Percentiles rank a stretch among this genome's conserved stretches.
These are phyloP conservation scores for Strigamia crassipes DNA, from an alignment of 2,888 invertebrate species.

Conservation along the genomic window DNA sequence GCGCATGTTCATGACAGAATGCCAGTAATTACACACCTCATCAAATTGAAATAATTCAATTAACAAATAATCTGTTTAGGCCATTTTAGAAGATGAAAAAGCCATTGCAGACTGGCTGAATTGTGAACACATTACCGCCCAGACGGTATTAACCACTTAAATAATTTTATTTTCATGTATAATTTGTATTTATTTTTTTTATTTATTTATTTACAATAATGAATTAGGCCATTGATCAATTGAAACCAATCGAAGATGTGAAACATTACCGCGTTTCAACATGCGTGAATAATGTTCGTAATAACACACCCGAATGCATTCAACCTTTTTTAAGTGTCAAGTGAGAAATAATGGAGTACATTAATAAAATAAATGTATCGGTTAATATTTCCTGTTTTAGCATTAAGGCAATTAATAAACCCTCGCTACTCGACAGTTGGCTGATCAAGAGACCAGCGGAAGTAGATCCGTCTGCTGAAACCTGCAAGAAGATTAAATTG, in stretches of 20 bases:
- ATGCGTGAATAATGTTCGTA: slow-evolving; percentile 37
- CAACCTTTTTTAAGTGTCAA: slow-evolving; percentile 29
- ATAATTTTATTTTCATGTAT: neutral
- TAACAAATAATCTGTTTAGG: slow-evolving; percentile 54
- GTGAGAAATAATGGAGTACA: neutral
- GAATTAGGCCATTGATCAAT: neutral
- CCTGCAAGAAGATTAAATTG: neutral
- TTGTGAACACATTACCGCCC: slow-evolving; percentile 63
- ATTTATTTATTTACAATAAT: neutral
- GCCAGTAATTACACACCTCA: slow-evolving; percentile 45
- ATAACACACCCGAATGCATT: slow-evolving; percentile 35
- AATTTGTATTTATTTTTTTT: neutral
- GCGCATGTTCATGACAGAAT: slow-evolving; percentile 50
- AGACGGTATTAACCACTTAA: slow-evolving; percentile 53
- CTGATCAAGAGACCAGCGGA: neutral
- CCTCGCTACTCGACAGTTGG: neutral
- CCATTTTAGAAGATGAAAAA: slow-evolving; percentile 72
- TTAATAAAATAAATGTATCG: neutral
- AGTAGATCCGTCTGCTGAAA: neutral
- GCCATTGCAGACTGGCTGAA: slow-evolving; percentile 74
- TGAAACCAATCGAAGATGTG: slow-evolving; percentile 10
- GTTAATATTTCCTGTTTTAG: neutral
- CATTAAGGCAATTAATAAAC: neutral
- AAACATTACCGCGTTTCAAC: slow-evolving; percentile 20
- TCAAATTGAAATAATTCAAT: neutral